Conservation (phyloP, 2,888 invertebrate species). For the Xestia xanthographa region DNA sequence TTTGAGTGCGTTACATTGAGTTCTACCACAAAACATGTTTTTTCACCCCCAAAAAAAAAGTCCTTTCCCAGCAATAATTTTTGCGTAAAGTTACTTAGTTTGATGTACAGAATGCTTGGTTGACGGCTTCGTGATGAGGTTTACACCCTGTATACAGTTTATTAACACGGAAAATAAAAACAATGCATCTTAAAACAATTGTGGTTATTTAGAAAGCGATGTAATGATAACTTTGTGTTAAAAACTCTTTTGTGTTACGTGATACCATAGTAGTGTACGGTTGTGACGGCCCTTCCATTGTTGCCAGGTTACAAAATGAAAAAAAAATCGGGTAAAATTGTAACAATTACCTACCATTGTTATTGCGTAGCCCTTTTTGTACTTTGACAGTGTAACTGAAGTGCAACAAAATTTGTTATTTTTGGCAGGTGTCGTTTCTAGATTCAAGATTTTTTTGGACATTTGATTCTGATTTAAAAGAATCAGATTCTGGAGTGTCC, state of each 20-base stretch:
- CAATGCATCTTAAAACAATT: constrained; percentile 56
- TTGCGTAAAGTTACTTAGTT: too few relatives aligned
- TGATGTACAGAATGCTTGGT: too few relatives aligned
- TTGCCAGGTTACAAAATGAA: constrained; percentile 48
- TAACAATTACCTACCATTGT: constrained; percentile 34
- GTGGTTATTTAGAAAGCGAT: constrained; percentile 63
- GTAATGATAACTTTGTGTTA: constrained; percentile 51
- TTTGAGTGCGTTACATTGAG: too few relatives aligned
- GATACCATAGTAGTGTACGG: constrained; percentile 55
- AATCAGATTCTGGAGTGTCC: too few relatives aligned
- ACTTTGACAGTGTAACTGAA: neutral
- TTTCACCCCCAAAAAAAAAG: too few relatives aligned
- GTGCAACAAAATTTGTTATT: neutral
- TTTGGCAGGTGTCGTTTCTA: neutral
- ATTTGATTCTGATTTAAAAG: neutral
- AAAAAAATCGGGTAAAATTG: constrained; percentile 36
- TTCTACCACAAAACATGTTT: too few relatives aligned
- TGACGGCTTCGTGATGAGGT: too few relatives aligned
- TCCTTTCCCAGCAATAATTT: too few relatives aligned
- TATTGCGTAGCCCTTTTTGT: constrained; percentile 7
- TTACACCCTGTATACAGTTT: too few relatives aligned
- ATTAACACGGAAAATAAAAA: constrained; percentile 42
- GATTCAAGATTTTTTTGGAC: neutral
- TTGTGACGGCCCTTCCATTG: constrained; percentile 59
- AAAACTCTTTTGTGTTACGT: constrained; percentile 55